Evolutionary conservation across 2,888 invertebrate species (phyloP), one percentile per base, ranked within the genome.

Genomic region (Torymus tubicola): DNA sequence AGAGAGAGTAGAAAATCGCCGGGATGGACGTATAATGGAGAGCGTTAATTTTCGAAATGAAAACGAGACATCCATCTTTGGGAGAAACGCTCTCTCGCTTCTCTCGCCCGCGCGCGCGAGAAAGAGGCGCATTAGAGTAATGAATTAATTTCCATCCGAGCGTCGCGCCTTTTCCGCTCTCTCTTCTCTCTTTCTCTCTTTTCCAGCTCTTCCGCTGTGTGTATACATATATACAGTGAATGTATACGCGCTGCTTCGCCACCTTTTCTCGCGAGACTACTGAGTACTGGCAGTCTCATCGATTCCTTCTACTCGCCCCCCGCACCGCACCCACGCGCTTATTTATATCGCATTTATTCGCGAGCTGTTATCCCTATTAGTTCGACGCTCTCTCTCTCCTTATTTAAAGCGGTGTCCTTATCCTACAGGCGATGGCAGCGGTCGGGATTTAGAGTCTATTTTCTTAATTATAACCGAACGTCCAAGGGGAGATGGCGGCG

Each of bases 1-100:
- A 24, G 24, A 24, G 24, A 31, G 31, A 31, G 31, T 2, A 8
- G 31, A 31, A 31, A 31, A 31, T 31, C 31, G 31, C 31, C 31
- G 31, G 5, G 57, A 61, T 24, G 21, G 75, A n/a, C 53, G 72
- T 85, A 87, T 87, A 88, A 89, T 86, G 87, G 88, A 86, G 89
- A 90, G 90, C 88, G 89, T 90, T 90, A 90, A 90, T 90, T 90
- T 88, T 89, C 88, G 86, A 87, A 90, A 90, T 90, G 90, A 90
- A 90, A 90, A 89, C 87, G 89, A 88, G 89, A 89, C 89, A 88
- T 89, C 87, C 87, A 88, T 90, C 89, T 89, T 89, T 89, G 86
- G 87, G 84, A 82, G 82, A 83, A 85, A 85, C 85, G 86, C 87
- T 86, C 42, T 16, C 21, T 24, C 58, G 16, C 16, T 21, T 88